phyloP scores from a whole-genome alignment of 2,113 vertebrate species.

The Panthera uncia region DNA sequence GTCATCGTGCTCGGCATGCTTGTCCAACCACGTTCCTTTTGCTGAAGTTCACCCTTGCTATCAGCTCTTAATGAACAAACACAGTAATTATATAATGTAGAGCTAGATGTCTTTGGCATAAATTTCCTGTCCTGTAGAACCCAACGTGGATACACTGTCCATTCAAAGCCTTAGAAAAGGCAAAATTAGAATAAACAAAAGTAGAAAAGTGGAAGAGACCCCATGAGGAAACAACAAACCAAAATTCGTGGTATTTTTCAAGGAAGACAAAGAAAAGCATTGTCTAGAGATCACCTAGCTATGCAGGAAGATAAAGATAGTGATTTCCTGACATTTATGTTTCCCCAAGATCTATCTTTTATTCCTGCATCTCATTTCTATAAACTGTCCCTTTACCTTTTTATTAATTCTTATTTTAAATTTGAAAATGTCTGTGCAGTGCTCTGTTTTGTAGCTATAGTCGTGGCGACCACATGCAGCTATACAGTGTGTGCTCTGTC shows the following conservation, averaged over 20 bases:
- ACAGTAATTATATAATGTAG: neutral
- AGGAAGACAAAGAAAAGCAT: neutral
- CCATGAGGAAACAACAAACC: neutral
- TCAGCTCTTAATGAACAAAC: neutral
- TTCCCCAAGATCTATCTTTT: neutral
- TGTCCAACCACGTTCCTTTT: neutral
- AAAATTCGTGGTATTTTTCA: neutral
- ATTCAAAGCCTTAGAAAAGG: neutral
- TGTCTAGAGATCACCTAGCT: neutral
- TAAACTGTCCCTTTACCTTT: neutral
- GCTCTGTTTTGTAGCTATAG: neutral
- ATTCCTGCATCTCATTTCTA: neutral
- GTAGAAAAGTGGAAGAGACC: neutral
- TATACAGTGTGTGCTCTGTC: neutral
- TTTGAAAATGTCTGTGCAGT: neutral
- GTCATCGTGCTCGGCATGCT: neutral
- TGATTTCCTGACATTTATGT: neutral
- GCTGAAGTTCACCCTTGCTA: neutral
- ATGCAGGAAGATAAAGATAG: neutral
- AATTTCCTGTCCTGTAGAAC: neutral
- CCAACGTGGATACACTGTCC: neutral
- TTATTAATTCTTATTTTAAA: neutral
- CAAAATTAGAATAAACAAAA: neutral
- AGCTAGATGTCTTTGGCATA: neutral
- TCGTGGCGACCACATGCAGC: accelerated